Evolutionary conservation across 2,888 invertebrate genomes (phyloP).

Genomic region (Lithophane ornitopus): DNA sequence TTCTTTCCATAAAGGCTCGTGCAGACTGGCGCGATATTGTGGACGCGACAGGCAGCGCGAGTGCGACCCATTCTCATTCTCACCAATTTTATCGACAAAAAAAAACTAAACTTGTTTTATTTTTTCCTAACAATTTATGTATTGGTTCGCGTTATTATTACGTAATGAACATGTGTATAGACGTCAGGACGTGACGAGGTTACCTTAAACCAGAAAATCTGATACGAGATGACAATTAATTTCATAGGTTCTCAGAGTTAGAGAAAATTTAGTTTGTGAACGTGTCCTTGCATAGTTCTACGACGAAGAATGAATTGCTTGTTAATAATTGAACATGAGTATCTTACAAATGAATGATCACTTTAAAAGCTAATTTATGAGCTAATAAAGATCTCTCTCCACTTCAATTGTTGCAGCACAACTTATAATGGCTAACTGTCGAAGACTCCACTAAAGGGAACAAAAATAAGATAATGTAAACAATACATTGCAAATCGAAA

Average conservation of each 20-base stretch:
- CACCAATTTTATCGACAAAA: slow-evolving; percentile 13
- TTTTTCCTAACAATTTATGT: slow-evolving; percentile 37
- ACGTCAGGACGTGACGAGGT: slow-evolving; percentile 26
- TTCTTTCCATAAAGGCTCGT: slow-evolving; percentile 12
- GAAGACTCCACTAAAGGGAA: not conserved
- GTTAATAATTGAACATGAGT: slow-evolving; percentile 6
- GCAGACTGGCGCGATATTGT: too few relatives aligned
- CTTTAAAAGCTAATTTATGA: slow-evolving; percentile 11
- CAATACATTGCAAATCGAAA: slow-evolving; percentile 11
- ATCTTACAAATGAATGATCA: slow-evolving; percentile 12
- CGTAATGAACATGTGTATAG: slow-evolving; percentile 28
- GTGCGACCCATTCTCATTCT: slow-evolving; percentile 29
- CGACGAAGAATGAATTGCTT: not conserved
- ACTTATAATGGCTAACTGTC: not conserved
- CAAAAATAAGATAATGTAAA: not conserved
- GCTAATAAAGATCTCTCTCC: not conserved
- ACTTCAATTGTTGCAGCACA: not conserved
- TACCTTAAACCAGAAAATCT: slow-evolving; percentile 52
- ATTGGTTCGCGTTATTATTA: slow-evolving; percentile 37
- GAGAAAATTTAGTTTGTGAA: slow-evolving; percentile 8
- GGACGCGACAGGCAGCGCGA: too few relatives aligned
- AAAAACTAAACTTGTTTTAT: slow-evolving; percentile 49
- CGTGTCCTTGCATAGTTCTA: slow-evolving; percentile 26
- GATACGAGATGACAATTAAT: slow-evolving; percentile 34
- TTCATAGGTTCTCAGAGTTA: slow-evolving; percentile 9